Percentiles rank a stretch among this genome's conserved stretches.
Conservation (phyloP, 2,113 vertebrate genomes). For the Protomyctophum bolini region DNA sequence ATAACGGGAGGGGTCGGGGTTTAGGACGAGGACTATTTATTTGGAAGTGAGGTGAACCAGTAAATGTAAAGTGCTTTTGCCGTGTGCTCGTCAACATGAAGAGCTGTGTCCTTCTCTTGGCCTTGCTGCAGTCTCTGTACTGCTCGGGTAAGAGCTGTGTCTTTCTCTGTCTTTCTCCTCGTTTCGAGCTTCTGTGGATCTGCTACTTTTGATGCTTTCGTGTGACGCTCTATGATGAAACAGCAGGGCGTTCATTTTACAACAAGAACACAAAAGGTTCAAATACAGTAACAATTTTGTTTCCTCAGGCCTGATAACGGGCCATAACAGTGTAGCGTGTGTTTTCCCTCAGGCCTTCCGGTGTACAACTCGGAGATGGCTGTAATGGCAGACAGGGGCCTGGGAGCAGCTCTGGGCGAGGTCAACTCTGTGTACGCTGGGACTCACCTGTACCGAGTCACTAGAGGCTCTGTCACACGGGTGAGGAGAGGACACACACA, state of each 20-base stretch:
- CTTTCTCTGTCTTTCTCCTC: no score
- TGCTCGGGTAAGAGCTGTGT: constrained; percentile 59
- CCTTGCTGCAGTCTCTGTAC: constrained; percentile 58
- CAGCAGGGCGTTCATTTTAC: no score
- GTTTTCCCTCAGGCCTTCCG: constrained; percentile 33
- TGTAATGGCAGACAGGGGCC: constrained; percentile 39
- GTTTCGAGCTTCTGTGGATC: no score
- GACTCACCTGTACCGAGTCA: constrained; percentile 54
- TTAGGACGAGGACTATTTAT: constrained; percentile 13
- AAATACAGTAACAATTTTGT: no score
- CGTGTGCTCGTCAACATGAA: constrained; percentile 54
- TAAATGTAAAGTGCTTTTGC: neutral
- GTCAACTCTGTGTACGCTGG: constrained; percentile 51
- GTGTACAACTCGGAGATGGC: constrained; percentile 37
- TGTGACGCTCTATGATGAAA: no score
- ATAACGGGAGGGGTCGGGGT: constrained; percentile 22
- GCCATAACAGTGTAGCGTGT: no score
- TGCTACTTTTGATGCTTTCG: no score
- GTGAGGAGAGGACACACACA: constrained; percentile 34
- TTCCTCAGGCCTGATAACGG: no score
- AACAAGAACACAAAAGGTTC: no score
- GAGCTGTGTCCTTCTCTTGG: constrained; percentile 28
- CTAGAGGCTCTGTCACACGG: constrained; percentile 45
- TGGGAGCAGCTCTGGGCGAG: constrained; percentile 50
- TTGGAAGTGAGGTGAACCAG: constrained; percentile 20